A percentile compares a stretch with the other conserved stretches of the same genome.
Conservation (phyloP, 2,113 vertebrate genomes). For the Nyctereutes procyonoides region DNA sequence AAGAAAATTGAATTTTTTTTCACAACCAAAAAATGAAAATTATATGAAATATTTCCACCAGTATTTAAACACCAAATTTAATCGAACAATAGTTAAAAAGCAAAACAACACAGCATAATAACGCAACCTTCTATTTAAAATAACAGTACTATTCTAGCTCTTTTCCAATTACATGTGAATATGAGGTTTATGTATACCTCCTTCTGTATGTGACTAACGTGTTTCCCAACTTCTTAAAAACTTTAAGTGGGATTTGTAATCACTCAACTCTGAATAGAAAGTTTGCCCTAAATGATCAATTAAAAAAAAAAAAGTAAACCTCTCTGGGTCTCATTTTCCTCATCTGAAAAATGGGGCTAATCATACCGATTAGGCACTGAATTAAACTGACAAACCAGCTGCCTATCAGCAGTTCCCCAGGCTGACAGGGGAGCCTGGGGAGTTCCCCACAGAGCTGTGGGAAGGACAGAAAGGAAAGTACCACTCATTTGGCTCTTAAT, state of each 20-base stretch:
- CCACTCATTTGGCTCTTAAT: background rate
- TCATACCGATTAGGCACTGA: background rate
- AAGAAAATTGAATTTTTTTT: background rate
- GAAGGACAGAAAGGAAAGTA: background rate
- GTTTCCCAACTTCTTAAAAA: background rate
- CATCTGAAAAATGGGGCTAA: background rate
- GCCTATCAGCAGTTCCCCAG: background rate
- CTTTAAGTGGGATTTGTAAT: background rate
- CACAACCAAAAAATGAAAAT: constrained; percentile 85
- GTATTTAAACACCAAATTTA: constrained; percentile 88
- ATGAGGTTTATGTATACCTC: background rate
- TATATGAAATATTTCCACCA: constrained; percentile 87
- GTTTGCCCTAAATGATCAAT: background rate
- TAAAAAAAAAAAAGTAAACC: background rate
- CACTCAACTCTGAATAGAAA: background rate
- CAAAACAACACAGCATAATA: constrained; percentile 57
- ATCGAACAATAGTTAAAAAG: constrained; percentile 87
- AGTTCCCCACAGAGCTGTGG: background rate
- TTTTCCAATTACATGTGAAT: constrained; percentile 75
- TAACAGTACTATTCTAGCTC: constrained; percentile 86
- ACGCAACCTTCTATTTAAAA: constrained; percentile 87
- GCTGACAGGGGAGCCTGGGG: background rate
- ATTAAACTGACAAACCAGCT: background rate
- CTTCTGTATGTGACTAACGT: background rate
- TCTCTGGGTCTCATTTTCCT: background rate